phyloP scores from a whole-genome alignment of 2,797 vertebrate genomes.

The Microtus californicus region DNA sequence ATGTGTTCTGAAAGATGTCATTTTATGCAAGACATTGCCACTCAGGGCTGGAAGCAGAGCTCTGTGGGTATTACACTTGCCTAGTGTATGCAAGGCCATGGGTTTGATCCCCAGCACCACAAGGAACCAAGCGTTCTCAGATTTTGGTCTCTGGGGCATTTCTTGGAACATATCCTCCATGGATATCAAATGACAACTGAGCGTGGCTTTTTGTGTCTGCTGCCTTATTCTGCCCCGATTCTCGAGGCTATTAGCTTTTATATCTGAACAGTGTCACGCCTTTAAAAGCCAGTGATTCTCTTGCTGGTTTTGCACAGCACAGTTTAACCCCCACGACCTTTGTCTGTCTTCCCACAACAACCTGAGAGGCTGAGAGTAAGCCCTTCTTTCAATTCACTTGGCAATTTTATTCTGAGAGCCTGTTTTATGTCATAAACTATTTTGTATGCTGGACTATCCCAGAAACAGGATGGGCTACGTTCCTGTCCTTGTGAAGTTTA shows the following conservation, averaged over 20 bases:
- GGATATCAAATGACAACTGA: neutral
- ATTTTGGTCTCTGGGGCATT: neutral
- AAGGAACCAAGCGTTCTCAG: neutral
- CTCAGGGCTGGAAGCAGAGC: neutral
- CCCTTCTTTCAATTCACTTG: neutral
- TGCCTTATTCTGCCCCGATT: conserved; percentile 18
- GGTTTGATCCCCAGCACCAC: neutral
- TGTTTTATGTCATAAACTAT: neutral
- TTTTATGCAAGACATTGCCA: neutral
- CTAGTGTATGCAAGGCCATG: neutral
- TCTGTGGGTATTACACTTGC: neutral
- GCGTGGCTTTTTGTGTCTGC: neutral
- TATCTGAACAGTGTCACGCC: neutral
- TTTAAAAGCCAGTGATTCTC: conserved; percentile 1
- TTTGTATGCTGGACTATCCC: neutral
- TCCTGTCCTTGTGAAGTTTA: neutral
- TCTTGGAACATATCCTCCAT: neutral
- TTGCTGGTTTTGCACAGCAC: neutral
- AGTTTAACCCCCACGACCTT: neutral
- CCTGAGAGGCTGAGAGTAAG: neutral
- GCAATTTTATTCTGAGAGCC: neutral
- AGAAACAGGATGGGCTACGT: neutral
- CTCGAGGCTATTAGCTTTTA: neutral
- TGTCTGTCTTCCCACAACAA: neutral
- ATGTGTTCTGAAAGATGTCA: neutral